Evolutionary conservation across 2,888 invertebrate genomes (phyloP), one percentile per base, ranked within the genome.

Genomic region (Apamea anceps): DNA sequence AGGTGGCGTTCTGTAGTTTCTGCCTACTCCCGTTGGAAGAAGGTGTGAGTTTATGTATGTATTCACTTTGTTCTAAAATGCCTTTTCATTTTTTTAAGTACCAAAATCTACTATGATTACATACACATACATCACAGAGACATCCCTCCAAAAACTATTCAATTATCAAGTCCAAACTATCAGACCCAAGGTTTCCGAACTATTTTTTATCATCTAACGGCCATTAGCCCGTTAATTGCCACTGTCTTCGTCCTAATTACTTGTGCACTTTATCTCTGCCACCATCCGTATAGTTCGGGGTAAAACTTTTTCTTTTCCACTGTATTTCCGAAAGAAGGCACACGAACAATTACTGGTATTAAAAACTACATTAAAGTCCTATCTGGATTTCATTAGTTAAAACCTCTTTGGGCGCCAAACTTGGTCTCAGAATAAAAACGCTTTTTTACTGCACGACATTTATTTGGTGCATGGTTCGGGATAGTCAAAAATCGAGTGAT

Each of bases 171-270:
- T 71, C 54, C 62, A 57, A 72, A 65, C 65, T 80, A 85, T 81
- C 81, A 77, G 72, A 65, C 63, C 63, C 12, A 75, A 82, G 71
- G 72, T 76, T 82, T 85, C 74, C 68, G n/a, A 85, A 81, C 79
- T 37, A 76, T 89, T 85, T 89, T 82, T 85, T 88, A 81, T 79
- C 82, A 81, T 80, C 76, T 68, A 84, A 81, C 75, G 80, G 77
- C 81, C 84, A 85, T 87, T 88, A 89, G 79, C 48, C 70, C 73
- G 81, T 75, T 86, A 85, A 85, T 84, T 82, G 78, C 77, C 62
- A 72, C 72, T 68, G 81, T 82, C 84, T 86, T 72, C 77, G 65
- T 80, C 80, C 81, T 89, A 89, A 89, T 89, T 87, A 85, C 85
- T 88, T 63, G 57, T 70, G 51, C 80, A 80, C 72, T 87, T 82